A percentile compares a stretch with the other conserved stretches of the same genome.
Evolutionary conservation across 2,797 vertebrate genomes (phyloP).

Genomic region (Cichlasoma orientale): DNA sequence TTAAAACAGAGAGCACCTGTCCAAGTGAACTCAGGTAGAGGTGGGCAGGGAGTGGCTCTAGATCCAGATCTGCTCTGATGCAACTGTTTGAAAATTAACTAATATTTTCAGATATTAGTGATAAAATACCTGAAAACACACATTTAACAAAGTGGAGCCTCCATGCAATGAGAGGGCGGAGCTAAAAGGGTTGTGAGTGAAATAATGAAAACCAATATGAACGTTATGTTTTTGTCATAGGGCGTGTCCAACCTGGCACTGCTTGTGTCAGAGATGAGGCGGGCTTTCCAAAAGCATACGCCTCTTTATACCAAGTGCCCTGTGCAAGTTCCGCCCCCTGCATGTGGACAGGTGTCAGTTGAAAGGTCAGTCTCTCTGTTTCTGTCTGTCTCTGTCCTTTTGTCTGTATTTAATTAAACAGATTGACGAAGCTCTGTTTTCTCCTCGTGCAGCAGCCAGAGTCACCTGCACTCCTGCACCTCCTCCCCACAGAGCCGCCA

Average conservation of each 20-base stretch:
- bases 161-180: neutral
- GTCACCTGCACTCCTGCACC: neutral
- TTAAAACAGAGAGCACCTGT: no score
- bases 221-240: slow-evolving; percentile 40
- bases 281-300: slow-evolving; percentile 74
- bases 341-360: neutral
- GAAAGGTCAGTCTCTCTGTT: slow-evolving; percentile 5
- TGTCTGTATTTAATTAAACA: neutral
- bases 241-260: slow-evolving; percentile 71
- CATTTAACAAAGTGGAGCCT: neutral
- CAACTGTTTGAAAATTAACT: neutral
- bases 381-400: neutral
- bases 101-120: neutral
- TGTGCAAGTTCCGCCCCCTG: neutral
- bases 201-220: neutral
- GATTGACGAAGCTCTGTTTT: neutral
- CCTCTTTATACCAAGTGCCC: slow-evolving; percentile 72
- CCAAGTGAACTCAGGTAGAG: no score
- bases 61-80: neutral
- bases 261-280: slow-evolving; percentile 79
- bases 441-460: slow-evolving; percentile 12
- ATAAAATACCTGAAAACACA: neutral
- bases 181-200: neutral
- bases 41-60: no score
- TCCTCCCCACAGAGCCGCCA: neutral